Evolutionary conservation across 2,888 invertebrate species (phyloP).

Genomic region (Andrena trimmerana): DNA sequence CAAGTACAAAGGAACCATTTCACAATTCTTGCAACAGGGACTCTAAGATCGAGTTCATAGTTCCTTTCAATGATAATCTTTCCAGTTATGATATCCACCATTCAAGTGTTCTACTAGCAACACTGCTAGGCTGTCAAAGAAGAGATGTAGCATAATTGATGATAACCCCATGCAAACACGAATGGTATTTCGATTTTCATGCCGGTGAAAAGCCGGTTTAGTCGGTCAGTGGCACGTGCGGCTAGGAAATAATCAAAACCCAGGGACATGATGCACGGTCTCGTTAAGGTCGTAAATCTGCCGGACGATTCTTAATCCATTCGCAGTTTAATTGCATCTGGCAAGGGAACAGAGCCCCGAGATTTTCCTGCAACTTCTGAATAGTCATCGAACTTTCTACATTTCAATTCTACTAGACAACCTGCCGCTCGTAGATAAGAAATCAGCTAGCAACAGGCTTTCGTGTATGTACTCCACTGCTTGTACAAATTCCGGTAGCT

Average conservation of each 20-base stretch:
- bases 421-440: background rate
- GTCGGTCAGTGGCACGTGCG: constrained; percentile 55
- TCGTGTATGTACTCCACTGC: background rate
- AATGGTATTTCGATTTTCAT: constrained; percentile 4
- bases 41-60: background rate
- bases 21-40: too few species aligned
- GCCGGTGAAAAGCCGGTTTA: constrained; percentile 47
- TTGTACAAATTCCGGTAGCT: constrained; percentile 40
- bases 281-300: constrained; percentile 39
- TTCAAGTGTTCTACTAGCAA: background rate
- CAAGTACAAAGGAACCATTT: background rate
- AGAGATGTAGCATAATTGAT: background rate
- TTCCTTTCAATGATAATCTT: background rate
- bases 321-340: constrained; percentile 31
- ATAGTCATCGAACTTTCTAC: constrained; percentile 2
- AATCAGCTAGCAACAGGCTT: constrained; percentile 22
- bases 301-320: constrained; percentile 9
- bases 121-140: background rate
- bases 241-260: constrained; percentile 40
- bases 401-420: constrained; percentile 2
- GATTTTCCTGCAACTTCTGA: too few species aligned
- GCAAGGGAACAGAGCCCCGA: constrained; percentile 13
- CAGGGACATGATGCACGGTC: constrained; percentile 11
- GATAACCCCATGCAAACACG: constrained; percentile 18
- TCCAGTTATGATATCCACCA: background rate